Conservation (phyloP, 2,888 invertebrate genomes). For the Phaonia tiefii region DNA sequence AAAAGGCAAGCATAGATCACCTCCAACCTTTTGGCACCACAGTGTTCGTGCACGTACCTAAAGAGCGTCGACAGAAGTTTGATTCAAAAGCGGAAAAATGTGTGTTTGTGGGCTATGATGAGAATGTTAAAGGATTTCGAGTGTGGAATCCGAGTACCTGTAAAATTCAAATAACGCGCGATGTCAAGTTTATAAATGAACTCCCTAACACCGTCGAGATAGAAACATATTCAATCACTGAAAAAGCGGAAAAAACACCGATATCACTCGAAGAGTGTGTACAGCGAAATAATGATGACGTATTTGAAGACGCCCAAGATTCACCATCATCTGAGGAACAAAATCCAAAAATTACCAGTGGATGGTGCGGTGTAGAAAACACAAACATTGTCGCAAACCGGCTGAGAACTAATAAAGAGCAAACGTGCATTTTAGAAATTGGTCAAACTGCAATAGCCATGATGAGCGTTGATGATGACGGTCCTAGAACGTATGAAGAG, state of each 20-base stretch:
- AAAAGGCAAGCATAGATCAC: slow-evolving; percentile 17
- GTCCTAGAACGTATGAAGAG: slow-evolving; percentile 11
- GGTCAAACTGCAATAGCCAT: no score
- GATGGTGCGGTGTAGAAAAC: neutral
- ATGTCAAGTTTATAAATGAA: slow-evolving; percentile 43
- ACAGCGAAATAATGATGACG: no score
- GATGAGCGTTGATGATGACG: neutral
- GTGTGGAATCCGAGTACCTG: slow-evolving; percentile 51
- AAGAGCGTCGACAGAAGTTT: slow-evolving; percentile 73
- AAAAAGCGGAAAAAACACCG: no score
- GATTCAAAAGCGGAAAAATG: slow-evolving; percentile 72
- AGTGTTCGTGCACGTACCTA: slow-evolving; percentile 74
- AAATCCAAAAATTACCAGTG: neutral
- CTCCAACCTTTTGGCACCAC: slow-evolving; percentile 77
- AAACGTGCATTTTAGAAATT: no score
- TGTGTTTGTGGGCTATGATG: slow-evolving; percentile 72
- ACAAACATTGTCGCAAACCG: neutral
- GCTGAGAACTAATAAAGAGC: no score
- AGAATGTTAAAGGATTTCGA: slow-evolving; percentile 71
- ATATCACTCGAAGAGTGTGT: no score
- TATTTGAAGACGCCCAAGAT: no score
- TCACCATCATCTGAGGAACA: no score
- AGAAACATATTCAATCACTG: no score
- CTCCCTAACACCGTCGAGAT: no score
- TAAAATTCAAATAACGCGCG: slow-evolving; percentile 51